Base-by-base conservation (phyloP, 35 echinoderm and acorn worm species). In the Apostichopus californicus region DNA sequence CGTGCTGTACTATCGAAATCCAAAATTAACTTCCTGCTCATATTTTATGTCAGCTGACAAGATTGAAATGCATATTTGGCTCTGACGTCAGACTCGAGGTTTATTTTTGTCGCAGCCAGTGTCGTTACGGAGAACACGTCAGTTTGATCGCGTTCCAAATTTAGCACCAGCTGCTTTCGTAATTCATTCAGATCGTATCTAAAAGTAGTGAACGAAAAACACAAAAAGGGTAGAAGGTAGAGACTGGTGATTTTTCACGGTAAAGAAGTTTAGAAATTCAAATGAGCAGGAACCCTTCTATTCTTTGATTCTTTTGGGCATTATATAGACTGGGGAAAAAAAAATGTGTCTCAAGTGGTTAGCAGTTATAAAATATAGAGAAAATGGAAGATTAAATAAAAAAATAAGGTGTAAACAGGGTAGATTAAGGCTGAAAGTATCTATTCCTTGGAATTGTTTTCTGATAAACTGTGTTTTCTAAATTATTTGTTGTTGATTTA, bases 61-160 rank as follows among this genome's bases (percentile, higher is more conserved):
- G 81, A 59, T 85, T 85, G 56, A 85, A 85, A 85, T 59, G 81
- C 81, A 85, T 85, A 59, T 85, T 85, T 85, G 81, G 55, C 18
- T 58, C 81, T 85, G 81, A 85, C 81, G 81, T 85, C 81, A 85
- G 81, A 85, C 81, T 22, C 8, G 5, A n/a, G 57, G 71, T 12
- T 9, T 85, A 85, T 85, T 85, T 85, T 85, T 85, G 81, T 85
- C 81, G 58, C 81, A 85, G 81, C 81, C 81, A 59, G 20, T 85
- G 81, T 85, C 81, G 55, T 85, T 85, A 85, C 57, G 55, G 81
- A 85, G 81, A 56, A 85, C 81, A 85, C 81, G 81, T 85, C 81
- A 85, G 81, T 85, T 85, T 85, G 81, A n/a, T 85, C 23, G 81
- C 23, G 12, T 85, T 85, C 81, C 81, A 85, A 85, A 85, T 85